Conservation (phyloP, 2,797 vertebrate species). For the Propithecus deckenii region DNA sequence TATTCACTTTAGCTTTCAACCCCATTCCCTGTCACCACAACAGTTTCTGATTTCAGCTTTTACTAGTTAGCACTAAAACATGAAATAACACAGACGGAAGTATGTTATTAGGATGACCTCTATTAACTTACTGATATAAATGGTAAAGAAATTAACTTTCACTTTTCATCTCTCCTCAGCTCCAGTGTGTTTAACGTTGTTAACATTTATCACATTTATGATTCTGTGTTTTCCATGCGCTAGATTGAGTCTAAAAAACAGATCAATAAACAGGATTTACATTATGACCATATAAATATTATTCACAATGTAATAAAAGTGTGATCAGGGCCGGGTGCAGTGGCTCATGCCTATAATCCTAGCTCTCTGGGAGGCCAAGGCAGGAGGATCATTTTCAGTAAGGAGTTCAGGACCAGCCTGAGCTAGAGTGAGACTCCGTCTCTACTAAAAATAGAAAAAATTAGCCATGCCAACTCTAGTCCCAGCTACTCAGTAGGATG, state of each 20-base stretch:
- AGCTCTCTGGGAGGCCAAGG: no score
- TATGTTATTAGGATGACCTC: neutral
- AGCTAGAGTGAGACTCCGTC: no score
- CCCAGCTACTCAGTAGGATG: neutral
- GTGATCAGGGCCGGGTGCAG: no score
- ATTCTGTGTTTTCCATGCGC: neutral
- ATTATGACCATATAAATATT: no score
- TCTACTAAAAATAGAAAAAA: no score
- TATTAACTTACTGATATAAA: neutral
- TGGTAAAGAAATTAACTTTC: neutral
- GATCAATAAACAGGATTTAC: no score
- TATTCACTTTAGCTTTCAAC: neutral
- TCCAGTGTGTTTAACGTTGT: neutral
- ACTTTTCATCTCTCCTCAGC: neutral
- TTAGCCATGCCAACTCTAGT: no score
- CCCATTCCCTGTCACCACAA: neutral
- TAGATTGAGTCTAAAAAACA: neutral
- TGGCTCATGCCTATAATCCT: no score
- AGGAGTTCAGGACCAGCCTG: no score
- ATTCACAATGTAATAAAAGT: no score
- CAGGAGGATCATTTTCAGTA: no score
- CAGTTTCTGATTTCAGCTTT: neutral
- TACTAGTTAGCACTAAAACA: neutral
- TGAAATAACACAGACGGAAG: neutral
- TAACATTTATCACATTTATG: neutral